These are phyloP conservation scores for Xylocopa sonorina DNA, from an alignment of 1,140 invertebrate genomes.

Conservation along the genomic window DNA sequence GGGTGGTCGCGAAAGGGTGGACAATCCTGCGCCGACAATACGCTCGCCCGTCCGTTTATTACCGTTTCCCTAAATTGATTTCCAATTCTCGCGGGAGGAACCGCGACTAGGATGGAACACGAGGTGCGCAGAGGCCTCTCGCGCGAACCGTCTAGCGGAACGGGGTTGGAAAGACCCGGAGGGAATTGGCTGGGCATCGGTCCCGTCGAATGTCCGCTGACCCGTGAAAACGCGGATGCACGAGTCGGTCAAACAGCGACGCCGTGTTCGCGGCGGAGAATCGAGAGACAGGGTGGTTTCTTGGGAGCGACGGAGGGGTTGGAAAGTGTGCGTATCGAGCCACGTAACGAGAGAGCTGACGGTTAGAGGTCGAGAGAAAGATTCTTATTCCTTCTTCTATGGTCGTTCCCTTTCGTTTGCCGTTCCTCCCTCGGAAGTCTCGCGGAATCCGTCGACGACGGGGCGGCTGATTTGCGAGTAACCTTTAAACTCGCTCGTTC, in stretches of 20 bases:
- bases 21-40: too few relatives aligned
- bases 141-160: conserved; percentile 26
- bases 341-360: conserved; percentile 21
- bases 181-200: conserved; percentile 61
- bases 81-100: conserved; percentile 46
- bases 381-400: not conserved
- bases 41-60: conserved; percentile 67
- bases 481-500: conserved; percentile 61
- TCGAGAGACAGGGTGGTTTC: not conserved
- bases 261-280: conserved; percentile 65
- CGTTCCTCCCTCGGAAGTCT: not conserved
- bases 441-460: conserved; percentile 50
- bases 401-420: conserved; percentile 25
- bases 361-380: not conserved
- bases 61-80: conserved; percentile 71
- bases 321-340: not conserved
- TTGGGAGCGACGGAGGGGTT: not conserved
- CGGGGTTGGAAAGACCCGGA: conserved; percentile 37
- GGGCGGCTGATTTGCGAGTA: conserved; percentile 68
- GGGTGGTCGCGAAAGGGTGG: not conserved
- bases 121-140: conserved; percentile 15
- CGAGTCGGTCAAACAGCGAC: conserved; percentile 73
- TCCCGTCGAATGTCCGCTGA: conserved; percentile 73
- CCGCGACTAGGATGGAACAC: too few relatives aligned
- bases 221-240: conserved; percentile 78